Evolutionary conservation across 1,140 invertebrate species (phyloP), one percentile per base, ranked within the genome.

Genomic region (Marisa cornuarietis): DNA sequence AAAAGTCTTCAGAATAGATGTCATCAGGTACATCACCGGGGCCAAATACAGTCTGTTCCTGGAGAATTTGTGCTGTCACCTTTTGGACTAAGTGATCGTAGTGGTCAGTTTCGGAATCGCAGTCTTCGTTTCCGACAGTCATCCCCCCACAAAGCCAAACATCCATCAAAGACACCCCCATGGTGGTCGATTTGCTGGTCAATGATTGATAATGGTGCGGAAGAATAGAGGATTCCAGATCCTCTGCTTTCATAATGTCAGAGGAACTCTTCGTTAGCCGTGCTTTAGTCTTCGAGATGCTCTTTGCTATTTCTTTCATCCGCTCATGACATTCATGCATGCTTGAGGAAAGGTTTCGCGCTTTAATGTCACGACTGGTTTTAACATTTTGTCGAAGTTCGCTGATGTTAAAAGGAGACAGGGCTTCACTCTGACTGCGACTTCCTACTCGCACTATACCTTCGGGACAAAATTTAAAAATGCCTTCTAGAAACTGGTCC

Each of bases 401-500:
- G 65, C 22, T 76, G 24, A 80, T 49, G 68, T 76, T 80, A 20
- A 76, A 80, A 24, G 74, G 24, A 51, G 65, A 72, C 42, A 80
- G 42, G 0, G 22, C 54, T 66, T 86, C 82, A 71, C 78, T 94
- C 85, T 93, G 93, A 2, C 94, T 94, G 88, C 95, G 93, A 16
- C 93, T 93, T 1, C 96, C 96, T 81, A 97, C 92, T 31, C 96
- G 92, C 13, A 95, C 91, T 71, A 63, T 65, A 14, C 62, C 62
- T 20, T 65, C 51, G n/a, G 42, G 6, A 66, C 26, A 83, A 65
- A 85, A 86, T 16, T 58, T 22, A 9, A 83, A n/a, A 49, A 91
- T 88, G 51, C 94, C 95, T 88, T 96, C 94, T n/a, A 97, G 89
- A 91, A 97, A 97, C 88, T 97, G 95, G 92, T 97, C 96, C 7